Evolutionary conservation across 1,140 invertebrate species (phyloP).

Genomic region (Gonatopus flavifemur): DNA sequence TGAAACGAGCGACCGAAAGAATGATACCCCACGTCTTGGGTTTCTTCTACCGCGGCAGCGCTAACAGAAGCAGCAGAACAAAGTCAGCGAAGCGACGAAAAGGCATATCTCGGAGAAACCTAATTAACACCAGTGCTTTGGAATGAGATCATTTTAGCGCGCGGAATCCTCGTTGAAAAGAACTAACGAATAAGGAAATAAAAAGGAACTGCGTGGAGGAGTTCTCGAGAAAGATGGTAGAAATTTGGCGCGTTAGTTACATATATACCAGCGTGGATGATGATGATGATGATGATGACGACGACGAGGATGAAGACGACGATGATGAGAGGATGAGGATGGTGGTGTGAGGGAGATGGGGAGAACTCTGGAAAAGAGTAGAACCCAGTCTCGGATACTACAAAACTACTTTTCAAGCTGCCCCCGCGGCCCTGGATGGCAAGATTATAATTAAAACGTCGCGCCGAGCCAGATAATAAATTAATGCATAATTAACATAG

Average conservation of each 20-base stretch:
- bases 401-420: slow-evolving; percentile 50
- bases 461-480: slow-evolving; percentile 50
- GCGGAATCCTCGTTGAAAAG: slow-evolving; percentile 23
- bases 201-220: neutral
- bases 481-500: slow-evolving; percentile 58
- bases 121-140: slow-evolving; percentile 39
- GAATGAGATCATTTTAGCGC: slow-evolving; percentile 43
- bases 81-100: slow-evolving; percentile 26
- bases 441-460: slow-evolving; percentile 57
- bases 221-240: neutral
- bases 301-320: slow-evolving; percentile 3
- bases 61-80: too few relatives aligned
- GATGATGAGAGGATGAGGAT: slow-evolving; percentile 4
- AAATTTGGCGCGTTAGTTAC: slow-evolving; percentile 6
- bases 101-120: slow-evolving; percentile 39
- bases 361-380: slow-evolving; percentile 22
- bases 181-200: neutral
- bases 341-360: slow-evolving; percentile 11
- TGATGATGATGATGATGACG: slow-evolving; percentile 2
- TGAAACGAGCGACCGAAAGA: slow-evolving; percentile 27
- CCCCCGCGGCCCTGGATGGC: slow-evolving; percentile 39
- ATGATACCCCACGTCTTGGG: slow-evolving; percentile 30
- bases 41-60: slow-evolving; percentile 16
- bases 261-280: neutral
- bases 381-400: slow-evolving; percentile 40